phyloP scores from a whole-genome alignment of 1,140 invertebrate genomes.

The Drosophila melanogaster region DNA sequence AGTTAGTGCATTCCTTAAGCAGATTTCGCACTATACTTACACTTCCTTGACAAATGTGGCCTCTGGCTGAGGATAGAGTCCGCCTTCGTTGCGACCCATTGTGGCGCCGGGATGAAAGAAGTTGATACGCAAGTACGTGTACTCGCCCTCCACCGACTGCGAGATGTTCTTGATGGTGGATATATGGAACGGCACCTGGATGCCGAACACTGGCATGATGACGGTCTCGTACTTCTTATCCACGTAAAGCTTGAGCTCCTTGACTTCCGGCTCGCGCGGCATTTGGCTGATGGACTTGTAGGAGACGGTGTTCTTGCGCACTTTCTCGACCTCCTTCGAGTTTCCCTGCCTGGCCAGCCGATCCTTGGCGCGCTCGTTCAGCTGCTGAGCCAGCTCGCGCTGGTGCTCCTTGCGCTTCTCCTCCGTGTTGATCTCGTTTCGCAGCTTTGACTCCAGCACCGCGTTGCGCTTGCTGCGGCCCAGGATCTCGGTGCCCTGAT shows the following conservation, averaged over 20 bases:
- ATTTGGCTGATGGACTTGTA: conserved; percentile 97
- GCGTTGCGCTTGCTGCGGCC: conserved; percentile 95
- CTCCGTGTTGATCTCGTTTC: conserved; percentile 98
- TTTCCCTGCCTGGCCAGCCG: conserved; percentile 94
- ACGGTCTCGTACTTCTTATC: conserved; percentile 99
- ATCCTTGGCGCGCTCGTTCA: conserved; percentile 97
- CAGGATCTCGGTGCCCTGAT: conserved; percentile 88
- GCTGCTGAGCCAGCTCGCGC: conserved; percentile 94
- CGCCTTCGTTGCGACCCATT: conserved; percentile 96
- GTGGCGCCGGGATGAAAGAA: conserved; percentile 99
- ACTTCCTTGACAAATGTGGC: conserved; percentile 99
- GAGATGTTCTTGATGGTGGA: conserved; percentile 99
- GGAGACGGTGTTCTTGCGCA: conserved; percentile 97
- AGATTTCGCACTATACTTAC: conserved; percentile 86
- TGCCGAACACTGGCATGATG: conserved; percentile 97
- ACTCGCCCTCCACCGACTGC: conserved; percentile 99
- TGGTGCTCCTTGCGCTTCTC: conserved; percentile 99
- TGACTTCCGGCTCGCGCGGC: conserved; percentile 96
- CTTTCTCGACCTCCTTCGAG: conserved; percentile 94
- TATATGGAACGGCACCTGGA: conserved; percentile 99
- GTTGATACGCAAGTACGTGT: conserved; percentile 99
- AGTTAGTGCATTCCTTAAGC: background rate
- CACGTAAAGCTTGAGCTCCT: conserved; percentile 97
- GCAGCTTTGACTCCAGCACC: conserved; percentile 96
- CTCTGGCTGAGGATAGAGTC: conserved; percentile 95